These are phyloP conservation scores for Neostethus bicornis DNA, from an alignment of 2,797 vertebrate species.

Conservation along the genomic window DNA sequence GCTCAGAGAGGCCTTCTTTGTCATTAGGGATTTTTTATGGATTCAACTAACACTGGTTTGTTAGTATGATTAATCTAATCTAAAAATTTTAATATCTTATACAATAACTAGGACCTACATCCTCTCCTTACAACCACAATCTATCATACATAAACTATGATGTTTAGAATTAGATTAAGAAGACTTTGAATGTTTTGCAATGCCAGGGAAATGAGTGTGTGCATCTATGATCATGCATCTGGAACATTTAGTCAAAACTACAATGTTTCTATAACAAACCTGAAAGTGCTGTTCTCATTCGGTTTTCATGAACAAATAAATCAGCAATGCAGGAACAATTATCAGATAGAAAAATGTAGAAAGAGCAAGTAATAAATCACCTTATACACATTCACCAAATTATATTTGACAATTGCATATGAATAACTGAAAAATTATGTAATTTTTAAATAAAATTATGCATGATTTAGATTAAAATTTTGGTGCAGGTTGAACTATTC, in stretches of 20 bases:
- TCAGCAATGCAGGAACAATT: conserved; percentile 8
- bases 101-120: neutral
- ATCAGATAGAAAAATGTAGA: neutral
- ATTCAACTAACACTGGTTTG: conserved; percentile 2
- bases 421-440: neutral
- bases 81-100: neutral
- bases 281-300: conserved; percentile 19
- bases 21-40: conserved; percentile 21
- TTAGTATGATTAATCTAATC: neutral
- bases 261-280: conserved; percentile 19
- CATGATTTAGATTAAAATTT: neutral
- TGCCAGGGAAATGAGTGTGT: neutral
- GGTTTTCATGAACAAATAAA: conserved; percentile 7
- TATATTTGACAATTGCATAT: no score
- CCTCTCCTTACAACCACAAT: neutral
- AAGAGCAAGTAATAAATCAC: no score
- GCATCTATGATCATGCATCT: neutral
- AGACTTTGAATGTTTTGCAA: conserved; percentile 5
- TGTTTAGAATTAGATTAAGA: conserved; percentile 2
- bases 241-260: conserved; percentile 10
- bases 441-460: neutral
- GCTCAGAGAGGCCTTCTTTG: conserved; percentile 15
- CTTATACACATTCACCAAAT: no score
- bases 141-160: neutral
- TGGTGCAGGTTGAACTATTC: neutral